These are phyloP conservation scores for Percopsis omiscomaycus DNA, from an alignment of 2,797 vertebrate genomes.

Conservation along the genomic window DNA sequence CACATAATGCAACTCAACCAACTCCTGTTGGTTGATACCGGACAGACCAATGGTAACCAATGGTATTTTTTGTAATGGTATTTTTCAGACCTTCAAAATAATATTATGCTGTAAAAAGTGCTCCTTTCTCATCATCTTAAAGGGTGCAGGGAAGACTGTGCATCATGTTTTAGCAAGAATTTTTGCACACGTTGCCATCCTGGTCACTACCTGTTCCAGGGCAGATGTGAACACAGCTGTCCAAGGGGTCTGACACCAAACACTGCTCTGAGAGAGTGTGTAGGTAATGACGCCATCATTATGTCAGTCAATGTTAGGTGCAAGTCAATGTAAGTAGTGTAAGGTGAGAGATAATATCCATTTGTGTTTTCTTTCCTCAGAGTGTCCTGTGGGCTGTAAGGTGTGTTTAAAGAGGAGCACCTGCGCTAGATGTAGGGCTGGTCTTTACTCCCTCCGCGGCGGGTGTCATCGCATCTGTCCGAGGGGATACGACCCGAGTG, in stretches of 20 bases:
- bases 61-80: too few relatives aligned
- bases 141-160: conserved; percentile 66
- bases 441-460: conserved; percentile 82
- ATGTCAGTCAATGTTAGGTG: too few relatives aligned
- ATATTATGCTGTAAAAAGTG: conserved; percentile 3
- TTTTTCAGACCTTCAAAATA: background rate
- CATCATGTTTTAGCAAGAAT: conserved; percentile 63
- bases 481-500: conserved; percentile 80
- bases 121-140: conserved; percentile 14
- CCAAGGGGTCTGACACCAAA: conserved; percentile 51
- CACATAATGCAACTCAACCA: too few relatives aligned
- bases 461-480: conserved; percentile 87
- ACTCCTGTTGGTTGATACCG: too few relatives aligned
- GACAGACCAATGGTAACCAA: background rate
- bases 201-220: conserved; percentile 58
- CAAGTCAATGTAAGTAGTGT: background rate
- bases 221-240: conserved; percentile 64
- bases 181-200: conserved; percentile 67
- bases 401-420: conserved; percentile 84
- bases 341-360: background rate
- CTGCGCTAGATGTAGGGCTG: conserved; percentile 86
- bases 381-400: conserved; percentile 88
- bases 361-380: conserved; percentile 67
- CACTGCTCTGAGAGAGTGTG: conserved; percentile 54
- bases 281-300: conserved; percentile 32